Conservation (phyloP, 2,797 vertebrate species). For the Salmo trutta region DNA sequence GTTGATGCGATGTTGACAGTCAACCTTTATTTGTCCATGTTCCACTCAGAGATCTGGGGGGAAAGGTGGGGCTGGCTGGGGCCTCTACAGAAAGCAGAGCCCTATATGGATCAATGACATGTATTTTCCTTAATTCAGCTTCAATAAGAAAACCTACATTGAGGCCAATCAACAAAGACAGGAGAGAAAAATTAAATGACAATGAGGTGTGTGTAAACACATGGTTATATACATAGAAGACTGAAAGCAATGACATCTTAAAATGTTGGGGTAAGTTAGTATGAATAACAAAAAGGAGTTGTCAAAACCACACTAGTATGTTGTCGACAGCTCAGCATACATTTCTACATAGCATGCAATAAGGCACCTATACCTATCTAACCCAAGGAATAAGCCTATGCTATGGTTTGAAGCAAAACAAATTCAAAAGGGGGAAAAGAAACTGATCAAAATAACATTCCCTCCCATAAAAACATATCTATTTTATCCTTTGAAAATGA, state of each 20-base stretch:
- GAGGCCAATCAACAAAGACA: conserved; percentile 74
- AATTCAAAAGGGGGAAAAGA: conserved; percentile 59
- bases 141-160: conserved; percentile 61
- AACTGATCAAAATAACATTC: conserved; percentile 75
- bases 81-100: conserved; percentile 65
- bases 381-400: conserved; percentile 84
- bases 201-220: conserved; percentile 74
- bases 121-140: conserved; percentile 54
- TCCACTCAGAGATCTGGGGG: conserved; percentile 74
- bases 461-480: conserved; percentile 76
- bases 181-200: conserved; percentile 69
- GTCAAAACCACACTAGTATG: conserved; percentile 67
- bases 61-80: conserved; percentile 75
- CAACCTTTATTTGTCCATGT: conserved; percentile 85
- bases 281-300: conserved; percentile 63
- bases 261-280: conserved; percentile 74
- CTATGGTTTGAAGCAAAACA: conserved; percentile 79
- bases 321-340: conserved; percentile 77
- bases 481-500: conserved; percentile 76
- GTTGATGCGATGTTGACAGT: conserved; percentile 59
- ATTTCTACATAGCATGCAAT: conserved; percentile 80
- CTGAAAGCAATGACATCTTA: conserved; percentile 72
- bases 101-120: conserved; percentile 77
- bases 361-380: conserved; percentile 83
- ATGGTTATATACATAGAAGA: conserved; percentile 77